These are phyloP conservation scores for Meteorus colon DNA, from an alignment of 2,888 invertebrate species.

Conservation along the genomic window DNA sequence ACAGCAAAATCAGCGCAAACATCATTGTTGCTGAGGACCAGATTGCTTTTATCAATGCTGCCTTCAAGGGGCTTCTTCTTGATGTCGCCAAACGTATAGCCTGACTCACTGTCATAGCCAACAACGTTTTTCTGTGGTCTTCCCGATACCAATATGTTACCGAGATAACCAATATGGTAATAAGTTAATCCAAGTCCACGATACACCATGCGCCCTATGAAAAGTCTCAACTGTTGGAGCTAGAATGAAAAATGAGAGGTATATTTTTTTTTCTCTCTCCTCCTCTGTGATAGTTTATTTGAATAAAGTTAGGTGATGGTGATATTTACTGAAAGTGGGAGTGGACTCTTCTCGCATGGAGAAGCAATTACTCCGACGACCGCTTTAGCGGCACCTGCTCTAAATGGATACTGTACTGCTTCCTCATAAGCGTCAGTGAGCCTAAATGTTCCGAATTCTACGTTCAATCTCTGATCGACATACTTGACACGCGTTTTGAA, in stretches of 20 bases:
- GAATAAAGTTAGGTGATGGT: not conserved
- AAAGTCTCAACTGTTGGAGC: constrained; percentile 68
- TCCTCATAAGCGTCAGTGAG: constrained; percentile 78
- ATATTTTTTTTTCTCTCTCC: constrained; percentile 44
- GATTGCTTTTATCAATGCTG: constrained; percentile 76
- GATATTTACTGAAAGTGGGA: constrained; percentile 75
- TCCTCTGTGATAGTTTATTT: not conserved
- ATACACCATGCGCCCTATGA: constrained; percentile 70
- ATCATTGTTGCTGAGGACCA: constrained; percentile 75
- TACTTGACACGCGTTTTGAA: constrained; percentile 59
- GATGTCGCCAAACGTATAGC: constrained; percentile 79
- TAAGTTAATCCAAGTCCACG: constrained; percentile 77
- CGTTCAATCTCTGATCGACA: constrained; percentile 70
- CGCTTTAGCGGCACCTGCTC: constrained; percentile 84
- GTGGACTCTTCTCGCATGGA: constrained; percentile 76
- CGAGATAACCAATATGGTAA: constrained; percentile 78
- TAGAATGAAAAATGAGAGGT: constrained; percentile 50
- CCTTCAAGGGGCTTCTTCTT: constrained; percentile 79
- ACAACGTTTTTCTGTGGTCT: constrained; percentile 77
- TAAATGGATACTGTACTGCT: constrained; percentile 82
- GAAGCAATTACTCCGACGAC: constrained; percentile 81
- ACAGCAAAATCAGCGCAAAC: constrained; percentile 82
- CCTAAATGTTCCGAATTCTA: constrained; percentile 74
- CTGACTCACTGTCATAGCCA: constrained; percentile 78
- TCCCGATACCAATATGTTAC: constrained; percentile 75